Conservation (phyloP, 2,113 vertebrate species). For the Cephalophus harveyi region DNA sequence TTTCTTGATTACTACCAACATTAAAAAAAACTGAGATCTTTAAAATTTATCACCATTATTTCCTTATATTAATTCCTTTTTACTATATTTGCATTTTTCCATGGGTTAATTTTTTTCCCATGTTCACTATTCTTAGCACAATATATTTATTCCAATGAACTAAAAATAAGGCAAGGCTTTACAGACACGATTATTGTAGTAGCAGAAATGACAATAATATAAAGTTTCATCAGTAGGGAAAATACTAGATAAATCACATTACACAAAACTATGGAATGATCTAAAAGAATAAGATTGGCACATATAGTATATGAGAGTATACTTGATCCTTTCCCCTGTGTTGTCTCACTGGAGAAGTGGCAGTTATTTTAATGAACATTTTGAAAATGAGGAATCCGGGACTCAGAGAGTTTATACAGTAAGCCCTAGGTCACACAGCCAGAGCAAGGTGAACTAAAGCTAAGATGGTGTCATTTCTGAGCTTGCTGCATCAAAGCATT, state of each 20-base stretch:
- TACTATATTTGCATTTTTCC: background rate
- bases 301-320: background rate
- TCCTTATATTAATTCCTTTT: background rate
- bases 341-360: background rate
- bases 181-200: background rate
- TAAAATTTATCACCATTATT: background rate
- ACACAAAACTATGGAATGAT: background rate
- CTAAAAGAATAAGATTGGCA: background rate
- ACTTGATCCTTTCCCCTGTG: accelerated
- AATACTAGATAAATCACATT: background rate
- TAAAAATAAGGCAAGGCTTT: background rate
- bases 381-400: background rate
- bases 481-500: background rate
- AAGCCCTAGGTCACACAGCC: background rate
- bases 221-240: background rate
- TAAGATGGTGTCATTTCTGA: background rate
- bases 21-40: background rate
- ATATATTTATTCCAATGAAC: background rate
- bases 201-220: background rate
- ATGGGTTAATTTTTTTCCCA: background rate
- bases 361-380: background rate
- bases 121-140: background rate
- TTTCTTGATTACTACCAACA: background rate
- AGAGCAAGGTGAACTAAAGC: background rate
- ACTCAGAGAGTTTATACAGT: background rate